phyloP scores from a whole-genome alignment of 2,888 invertebrate genomes.

The Macrosoma leucophasiata region DNA sequence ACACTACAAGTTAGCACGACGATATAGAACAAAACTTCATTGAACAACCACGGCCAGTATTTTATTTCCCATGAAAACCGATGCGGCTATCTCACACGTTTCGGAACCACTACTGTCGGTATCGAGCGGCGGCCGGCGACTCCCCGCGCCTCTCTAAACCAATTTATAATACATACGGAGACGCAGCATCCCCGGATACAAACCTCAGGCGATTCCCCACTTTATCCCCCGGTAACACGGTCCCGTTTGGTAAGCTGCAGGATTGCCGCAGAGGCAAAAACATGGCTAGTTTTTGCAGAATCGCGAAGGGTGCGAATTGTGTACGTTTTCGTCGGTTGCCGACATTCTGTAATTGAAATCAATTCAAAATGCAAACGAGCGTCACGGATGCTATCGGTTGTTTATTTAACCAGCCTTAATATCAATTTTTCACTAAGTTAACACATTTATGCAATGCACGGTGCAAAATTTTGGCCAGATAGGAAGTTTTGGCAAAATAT shows the following conservation, averaged over 20 bases:
- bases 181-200: conserved; percentile 65
- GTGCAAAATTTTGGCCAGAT: too few species aligned
- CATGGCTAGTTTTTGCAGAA: conserved; percentile 61
- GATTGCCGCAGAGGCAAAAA: conserved; percentile 70
- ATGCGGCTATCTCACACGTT: conserved; percentile 34
- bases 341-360: conserved; percentile 57
- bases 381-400: too few species aligned
- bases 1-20: conserved; percentile 13
- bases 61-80: conserved; percentile 33
- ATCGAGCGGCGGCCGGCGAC: conserved; percentile 61
- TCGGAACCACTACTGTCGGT: conserved; percentile 59
- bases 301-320: conserved; percentile 69
- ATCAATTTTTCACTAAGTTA: too few species aligned
- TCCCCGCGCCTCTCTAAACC: conserved; percentile 69
- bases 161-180: conserved; percentile 76
- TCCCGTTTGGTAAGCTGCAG: conserved; percentile 26
- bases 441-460: too few species aligned
- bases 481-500: too few species aligned
- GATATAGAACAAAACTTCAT: conserved; percentile 29
- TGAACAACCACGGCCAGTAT: conserved; percentile 21
- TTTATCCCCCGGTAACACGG: conserved; percentile 28
- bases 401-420: too few species aligned
- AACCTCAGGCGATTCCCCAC: conserved; percentile 33
- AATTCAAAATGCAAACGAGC: conserved; percentile 24
- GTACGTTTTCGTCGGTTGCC: conserved; percentile 50